Evolutionary conservation across 2,888 invertebrate genomes (phyloP).

Genomic region (Machimus rusticus): DNA sequence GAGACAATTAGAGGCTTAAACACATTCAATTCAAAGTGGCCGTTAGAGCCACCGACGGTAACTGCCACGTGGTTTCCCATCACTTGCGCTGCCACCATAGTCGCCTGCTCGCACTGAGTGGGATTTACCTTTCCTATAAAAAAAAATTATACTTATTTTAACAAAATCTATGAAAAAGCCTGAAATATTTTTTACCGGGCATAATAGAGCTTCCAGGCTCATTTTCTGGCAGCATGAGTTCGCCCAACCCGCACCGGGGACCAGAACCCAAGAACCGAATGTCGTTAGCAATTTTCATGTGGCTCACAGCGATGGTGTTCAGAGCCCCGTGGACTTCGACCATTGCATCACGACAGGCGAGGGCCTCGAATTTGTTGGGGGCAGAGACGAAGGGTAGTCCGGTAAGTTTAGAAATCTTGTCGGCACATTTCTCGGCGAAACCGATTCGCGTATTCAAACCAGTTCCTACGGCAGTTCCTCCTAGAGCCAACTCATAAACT

Average conservation of each 20-base stretch:
- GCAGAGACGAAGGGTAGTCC: slow-evolving; percentile 91
- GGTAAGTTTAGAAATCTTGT: slow-evolving; percentile 79
- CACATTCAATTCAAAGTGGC: slow-evolving; percentile 98
- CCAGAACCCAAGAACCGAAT: slow-evolving; percentile 92
- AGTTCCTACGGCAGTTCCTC: slow-evolving; percentile 97
- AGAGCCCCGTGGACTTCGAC: slow-evolving; percentile 95
- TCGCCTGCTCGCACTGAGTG: slow-evolving; percentile 96
- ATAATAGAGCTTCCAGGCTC: slow-evolving; percentile 99
- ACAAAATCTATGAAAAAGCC: slow-evolving; percentile 32
- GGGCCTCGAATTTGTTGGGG: slow-evolving; percentile 96
- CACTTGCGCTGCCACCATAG: slow-evolving; percentile 95
- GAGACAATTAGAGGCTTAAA: slow-evolving; percentile 96
- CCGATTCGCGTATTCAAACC: slow-evolving; percentile 92
- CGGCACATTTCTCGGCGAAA: slow-evolving; percentile 91
- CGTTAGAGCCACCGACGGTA: slow-evolving; percentile 89
- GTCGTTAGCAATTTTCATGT: slow-evolving; percentile 99
- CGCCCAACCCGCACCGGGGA: slow-evolving; percentile 94
- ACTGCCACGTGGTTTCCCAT: slow-evolving; percentile 98
- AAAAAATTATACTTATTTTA: neutral
- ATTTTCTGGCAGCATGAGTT: slow-evolving; percentile 93
- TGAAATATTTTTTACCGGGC: slow-evolving; percentile 73
- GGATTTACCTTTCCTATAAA: slow-evolving; percentile 91
- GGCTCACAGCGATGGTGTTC: slow-evolving; percentile 86
- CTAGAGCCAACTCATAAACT: slow-evolving; percentile 89
- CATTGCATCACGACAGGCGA: slow-evolving; percentile 92